phyloP scores from a whole-genome alignment of 2,113 vertebrate species.

The Nannospalax galili region DNA sequence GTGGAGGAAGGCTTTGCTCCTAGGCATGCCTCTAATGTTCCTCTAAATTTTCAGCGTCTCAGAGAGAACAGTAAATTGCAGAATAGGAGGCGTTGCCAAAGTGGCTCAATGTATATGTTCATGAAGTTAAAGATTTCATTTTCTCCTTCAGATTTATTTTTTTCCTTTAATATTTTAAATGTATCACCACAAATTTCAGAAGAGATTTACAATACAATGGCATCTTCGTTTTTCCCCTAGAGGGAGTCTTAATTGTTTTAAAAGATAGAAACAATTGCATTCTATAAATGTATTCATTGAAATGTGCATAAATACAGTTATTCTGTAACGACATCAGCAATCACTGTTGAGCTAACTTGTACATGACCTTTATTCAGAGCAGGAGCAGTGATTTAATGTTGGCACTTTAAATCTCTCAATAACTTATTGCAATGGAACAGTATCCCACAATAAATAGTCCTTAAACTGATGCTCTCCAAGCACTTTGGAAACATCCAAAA shows the following conservation, averaged over 20 bases:
- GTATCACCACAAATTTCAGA: constrained; percentile 42
- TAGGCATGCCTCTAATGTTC: not conserved
- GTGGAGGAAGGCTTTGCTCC: not conserved
- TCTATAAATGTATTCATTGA: constrained; percentile 62
- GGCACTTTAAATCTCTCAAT: not conserved
- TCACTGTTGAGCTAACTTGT: not conserved
- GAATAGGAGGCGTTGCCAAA: not conserved
- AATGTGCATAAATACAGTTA: constrained; percentile 37
- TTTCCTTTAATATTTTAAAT: constrained; percentile 53
- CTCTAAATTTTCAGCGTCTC: not conserved
- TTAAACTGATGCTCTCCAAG: not conserved
- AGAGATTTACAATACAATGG: constrained; percentile 46
- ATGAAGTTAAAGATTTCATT: constrained; percentile 31
- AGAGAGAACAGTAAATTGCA: not conserved
- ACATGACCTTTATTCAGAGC: constrained; percentile 16
- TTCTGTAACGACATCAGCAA: constrained; percentile 37
- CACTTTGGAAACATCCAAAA: not conserved
- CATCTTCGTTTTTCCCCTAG: constrained; percentile 4
- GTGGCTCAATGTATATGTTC: not conserved
- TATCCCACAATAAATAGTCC: not conserved
- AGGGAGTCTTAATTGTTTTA: constrained; percentile 56
- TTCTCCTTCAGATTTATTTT: not conserved
- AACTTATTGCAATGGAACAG: not conserved
- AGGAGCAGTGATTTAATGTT: not conserved
- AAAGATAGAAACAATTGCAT: constrained; percentile 59